phyloP scores from a whole-genome alignment of 2,113 vertebrate genomes.

The Oryctolagus cuniculus region mOryCun1.1 NC_091445.1:81837501-81838000 shows the following conservation, averaged over 20 bases:
- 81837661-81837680: slow-evolving; percentile 9
- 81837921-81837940: not conserved
- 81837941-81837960: not conserved
- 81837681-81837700: not conserved
- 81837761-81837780: not conserved
- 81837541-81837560: not conserved
- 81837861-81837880: not conserved
- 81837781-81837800: not conserved
- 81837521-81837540: slow-evolving; percentile 1
- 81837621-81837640: slow-evolving; percentile 21
- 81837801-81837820: not conserved
- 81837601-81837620: not conserved
- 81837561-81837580: not conserved
- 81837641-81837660: not conserved
- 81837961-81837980: not conserved
- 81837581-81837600: slow-evolving; percentile 38
- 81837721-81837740: not conserved
- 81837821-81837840: not conserved
- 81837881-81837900: slow-evolving; percentile 26
- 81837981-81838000: not conserved
- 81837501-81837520: not conserved
- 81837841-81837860: not conserved
- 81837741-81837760: not conserved
- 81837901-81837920: not conserved
- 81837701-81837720: slow-evolving; percentile 24